Evolutionary conservation across 2,888 invertebrate species (phyloP).

Genomic region (Ditula angustiorana): DNA sequence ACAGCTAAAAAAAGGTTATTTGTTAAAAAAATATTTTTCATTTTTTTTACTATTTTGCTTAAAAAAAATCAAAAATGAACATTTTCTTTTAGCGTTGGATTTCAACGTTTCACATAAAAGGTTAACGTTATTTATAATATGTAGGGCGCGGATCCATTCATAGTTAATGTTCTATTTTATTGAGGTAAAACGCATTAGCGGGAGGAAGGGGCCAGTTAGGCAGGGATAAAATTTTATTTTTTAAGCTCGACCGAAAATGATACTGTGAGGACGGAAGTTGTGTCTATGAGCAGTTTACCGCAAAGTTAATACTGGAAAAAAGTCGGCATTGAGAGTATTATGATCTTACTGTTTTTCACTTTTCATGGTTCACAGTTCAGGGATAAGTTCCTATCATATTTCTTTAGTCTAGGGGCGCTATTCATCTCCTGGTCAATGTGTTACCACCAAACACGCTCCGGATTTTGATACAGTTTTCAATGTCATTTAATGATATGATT

Average conservation of each 20-base stretch:
- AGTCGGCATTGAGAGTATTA: too few species aligned
- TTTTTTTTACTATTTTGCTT: too few species aligned
- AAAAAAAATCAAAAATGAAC: background rate
- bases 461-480: too few species aligned
- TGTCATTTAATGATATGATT: too few species aligned
- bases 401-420: too few species aligned
- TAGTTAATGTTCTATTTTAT: constrained; percentile 13
- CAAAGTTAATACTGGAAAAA: background rate
- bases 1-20: too few species aligned
- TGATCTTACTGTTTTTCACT: too few species aligned
- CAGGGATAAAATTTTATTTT: constrained; percentile 23
- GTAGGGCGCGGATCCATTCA: background rate
- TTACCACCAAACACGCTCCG: too few species aligned
- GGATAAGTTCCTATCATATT: too few species aligned
- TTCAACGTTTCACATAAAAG: background rate
- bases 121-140: background rate
- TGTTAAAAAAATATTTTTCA: too few species aligned
- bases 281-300: background rate
- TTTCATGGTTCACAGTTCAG: too few species aligned
- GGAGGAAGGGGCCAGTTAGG: background rate
- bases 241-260: constrained; percentile 15
- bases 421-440: too few species aligned
- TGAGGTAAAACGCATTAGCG: constrained; percentile 7
- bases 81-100: background rate
- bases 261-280: background rate